Percentiles rank a stretch among this genome's conserved stretches.
Evolutionary conservation across 2,797 vertebrate genomes (phyloP).

Genomic region (Peromyscus attwateri): DNA sequence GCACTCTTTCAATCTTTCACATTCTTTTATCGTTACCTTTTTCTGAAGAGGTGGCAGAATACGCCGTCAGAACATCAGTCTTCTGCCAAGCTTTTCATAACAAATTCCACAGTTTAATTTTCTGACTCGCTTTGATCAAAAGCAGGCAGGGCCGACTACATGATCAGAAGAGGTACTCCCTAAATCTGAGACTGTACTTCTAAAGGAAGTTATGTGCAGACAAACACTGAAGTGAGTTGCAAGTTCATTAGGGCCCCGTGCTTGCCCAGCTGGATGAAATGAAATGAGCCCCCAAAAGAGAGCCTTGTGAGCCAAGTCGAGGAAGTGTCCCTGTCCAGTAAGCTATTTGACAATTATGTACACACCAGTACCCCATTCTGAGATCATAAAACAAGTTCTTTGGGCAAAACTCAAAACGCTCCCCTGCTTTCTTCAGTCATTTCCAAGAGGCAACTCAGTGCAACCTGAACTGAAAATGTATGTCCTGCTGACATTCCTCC

Average conservation of each 20-base stretch:
- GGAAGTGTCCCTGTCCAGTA: not conserved
- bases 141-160: not conserved
- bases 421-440: not conserved
- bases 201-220: not conserved
- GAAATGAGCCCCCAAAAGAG: not conserved
- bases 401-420: constrained; percentile 36
- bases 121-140: not conserved
- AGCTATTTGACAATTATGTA: not conserved
- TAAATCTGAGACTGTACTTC: not conserved
- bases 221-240: not conserved
- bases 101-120: constrained; percentile 41
- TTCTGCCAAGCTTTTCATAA: constrained; percentile 40
- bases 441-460: not conserved
- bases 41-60: constrained; percentile 12
- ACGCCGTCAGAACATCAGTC: not conserved
- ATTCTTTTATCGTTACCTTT: not conserved
- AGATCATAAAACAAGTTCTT: constrained; percentile 25
- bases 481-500: not conserved
- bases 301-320: not conserved
- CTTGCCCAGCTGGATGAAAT: not conserved
- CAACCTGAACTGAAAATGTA: not conserved
- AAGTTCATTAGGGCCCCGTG: not conserved
- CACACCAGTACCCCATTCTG: not conserved
- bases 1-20: not conserved
- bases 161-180: not conserved